Base-by-base conservation (phyloP, 2,113 vertebrate species). In the Taxidea taxus region DNA sequence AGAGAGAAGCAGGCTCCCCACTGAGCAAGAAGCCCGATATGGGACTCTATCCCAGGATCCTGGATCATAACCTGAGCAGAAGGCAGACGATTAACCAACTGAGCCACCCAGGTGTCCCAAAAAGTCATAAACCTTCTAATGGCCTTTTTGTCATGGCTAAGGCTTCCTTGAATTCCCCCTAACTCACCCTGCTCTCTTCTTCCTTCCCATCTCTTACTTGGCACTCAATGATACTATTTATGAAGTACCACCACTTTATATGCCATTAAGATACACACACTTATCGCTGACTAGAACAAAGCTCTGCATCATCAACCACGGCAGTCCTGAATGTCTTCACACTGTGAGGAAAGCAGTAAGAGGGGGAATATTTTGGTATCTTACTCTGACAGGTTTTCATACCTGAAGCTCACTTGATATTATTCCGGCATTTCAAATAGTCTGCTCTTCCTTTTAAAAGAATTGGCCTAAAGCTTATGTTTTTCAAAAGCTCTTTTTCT, bases 401-500 rank as follows among this genome's bases (percentile, higher is more conserved):
- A 39, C 7, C 78, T 7, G 51, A 89, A 82, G 37, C 12, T 94
- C 77, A 44, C 39, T n/a, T 82, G 68, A 54, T 2, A 56, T 7
- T 51, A 49, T 21, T 68, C 21, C 5, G 15, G 27, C 5, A 44
- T 85, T 87, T 81, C 60, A 89, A 72, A 68, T 27, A 78, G 7
- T 12, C 49, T 54, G 0, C 7, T 74, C 47, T 58, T 66, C 49
- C 25, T 5, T 87, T 87, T 56, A 18, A 54, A 54, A 54, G 51
- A 54, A 18, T 54, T 18, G 23, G 60, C 23, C 70, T 86, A 81
- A 49, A 70, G 66, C 0, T 74, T 74, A 44, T 2, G 82, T 78
- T 90, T 91, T 60, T 31, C 34, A 90, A 83, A 83, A 23, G 62
- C 29, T 49, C 31, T 88, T 97, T 78, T 84, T 91, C 60, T 74